Base-by-base conservation (phyloP, 2,113 vertebrate genomes). In the Syngnathus scovelli region DNA sequence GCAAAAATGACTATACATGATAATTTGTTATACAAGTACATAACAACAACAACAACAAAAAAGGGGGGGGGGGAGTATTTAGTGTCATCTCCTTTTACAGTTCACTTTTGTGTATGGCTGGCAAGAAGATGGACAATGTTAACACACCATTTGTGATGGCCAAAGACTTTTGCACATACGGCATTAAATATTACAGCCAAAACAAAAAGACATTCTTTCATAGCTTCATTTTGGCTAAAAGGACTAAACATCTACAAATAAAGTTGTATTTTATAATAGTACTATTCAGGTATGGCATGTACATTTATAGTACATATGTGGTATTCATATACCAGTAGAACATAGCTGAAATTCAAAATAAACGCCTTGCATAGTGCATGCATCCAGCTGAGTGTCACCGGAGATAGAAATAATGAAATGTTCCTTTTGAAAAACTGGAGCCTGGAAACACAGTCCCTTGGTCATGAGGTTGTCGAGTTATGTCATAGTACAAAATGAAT, bases 201-300 rank as follows among this genome's bases (percentile, higher is more conserved):
- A 63, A 73, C 1, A 77, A 36, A 51, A 60, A 51, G 48, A 27
- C 66, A 76, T 74, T 69, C 70, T 61, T 80, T 81, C 64, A 84
- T 90, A 92, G 90, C 89, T 91, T 91, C 72, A 75, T 67, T 64
- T 66, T 69, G 75, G 82, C 80, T 78, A 78, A 33, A 33, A 33
- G 27, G 75, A 87, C 76, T 78, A 72, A 41, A 83, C 68, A 80
- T 85, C 66, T 75, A 78, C 74, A 70, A 60, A 79, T 76, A 81
- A 48, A 76, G 36, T 6, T 70, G 86, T 86, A 87, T 86, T 84
- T 71, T 82, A 75, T 87, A 89, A 7, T 58, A 71, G 85, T 83
- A 86, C 85, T 83, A 87, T 86, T 66, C 33, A 58, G 27, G 71
- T 27, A 55, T 27, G 52, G 55, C 27, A 58, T 15, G 27, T 58